Percentiles rank a stretch among this genome's conserved stretches.
Evolutionary conservation across 2,113 vertebrate species (phyloP).

Genomic region (Microtus montanus): DNA sequence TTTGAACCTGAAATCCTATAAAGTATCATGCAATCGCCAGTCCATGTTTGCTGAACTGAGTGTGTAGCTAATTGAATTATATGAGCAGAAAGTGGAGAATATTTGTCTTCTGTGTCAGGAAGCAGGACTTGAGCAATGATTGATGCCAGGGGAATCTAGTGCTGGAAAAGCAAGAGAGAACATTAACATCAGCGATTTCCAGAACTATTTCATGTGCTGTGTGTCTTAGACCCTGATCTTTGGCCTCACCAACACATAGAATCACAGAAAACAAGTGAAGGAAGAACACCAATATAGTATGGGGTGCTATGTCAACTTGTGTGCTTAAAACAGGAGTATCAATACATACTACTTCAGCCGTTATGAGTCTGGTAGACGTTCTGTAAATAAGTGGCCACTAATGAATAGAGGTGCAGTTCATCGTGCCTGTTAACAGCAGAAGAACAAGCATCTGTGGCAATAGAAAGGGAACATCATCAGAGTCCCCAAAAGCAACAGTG

Average conservation of each 20-base stretch:
- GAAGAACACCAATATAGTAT: fast-evolving
- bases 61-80: neutral
- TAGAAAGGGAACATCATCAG: neutral
- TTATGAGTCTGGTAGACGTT: fast-evolving
- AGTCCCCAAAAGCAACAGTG: neutral
- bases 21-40: too few relatives aligned
- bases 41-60: neutral
- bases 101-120: neutral
- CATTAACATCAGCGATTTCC: neutral
- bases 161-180: neutral
- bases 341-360: fast-evolving
- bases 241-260: neutral
- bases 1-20: neutral
- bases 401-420: neutral
- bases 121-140: neutral
- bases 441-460: neutral
- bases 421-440: neutral
- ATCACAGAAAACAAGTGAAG: neutral
- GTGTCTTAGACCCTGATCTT: neutral
- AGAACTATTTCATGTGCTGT: neutral
- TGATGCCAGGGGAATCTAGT: neutral
- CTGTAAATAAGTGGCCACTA: neutral
- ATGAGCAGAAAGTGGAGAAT: neutral
- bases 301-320: neutral
- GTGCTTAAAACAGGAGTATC: too few relatives aligned